Percentiles rank a stretch among this genome's conserved stretches.
These are phyloP conservation scores for Punctoribates punctum DNA, from an alignment of 2,888 invertebrate species.

Conservation along the genomic window DNA sequence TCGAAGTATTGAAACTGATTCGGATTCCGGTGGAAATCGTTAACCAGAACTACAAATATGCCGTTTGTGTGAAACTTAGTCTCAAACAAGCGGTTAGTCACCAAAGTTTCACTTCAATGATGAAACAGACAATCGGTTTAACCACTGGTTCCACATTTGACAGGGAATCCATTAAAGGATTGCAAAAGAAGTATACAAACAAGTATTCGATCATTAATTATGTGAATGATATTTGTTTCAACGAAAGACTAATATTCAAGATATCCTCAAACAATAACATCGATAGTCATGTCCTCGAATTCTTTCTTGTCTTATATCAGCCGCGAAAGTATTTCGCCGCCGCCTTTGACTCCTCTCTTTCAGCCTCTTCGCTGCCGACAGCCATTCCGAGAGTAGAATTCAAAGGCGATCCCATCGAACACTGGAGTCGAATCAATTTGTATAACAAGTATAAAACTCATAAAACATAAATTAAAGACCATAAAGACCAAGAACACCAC, in stretches of 20 bases:
- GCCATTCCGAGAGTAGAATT: slow-evolving; percentile 1
- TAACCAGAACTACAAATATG: slow-evolving; percentile 1
- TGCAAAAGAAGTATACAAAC: background rate
- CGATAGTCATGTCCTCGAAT: slow-evolving; percentile 8
- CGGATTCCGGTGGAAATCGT: background rate
- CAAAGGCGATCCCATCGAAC: slow-evolving; percentile 30
- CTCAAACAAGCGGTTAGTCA: background rate
- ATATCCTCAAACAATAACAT: slow-evolving; percentile 13
- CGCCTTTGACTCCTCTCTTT: background rate
- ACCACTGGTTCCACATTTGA: background rate
- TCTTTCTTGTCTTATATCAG: background rate
- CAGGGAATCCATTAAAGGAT: background rate
- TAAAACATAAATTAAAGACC: too few species aligned
- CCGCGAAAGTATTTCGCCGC: background rate
- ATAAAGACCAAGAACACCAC: too few species aligned
- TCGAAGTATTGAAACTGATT: slow-evolving; percentile 26
- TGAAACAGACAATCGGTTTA: background rate
- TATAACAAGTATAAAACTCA: too few species aligned
- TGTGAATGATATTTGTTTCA: background rate
- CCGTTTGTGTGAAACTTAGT: background rate
- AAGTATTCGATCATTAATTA: background rate
- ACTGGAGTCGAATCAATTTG: background rate
- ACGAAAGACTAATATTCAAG: slow-evolving; percentile 28
- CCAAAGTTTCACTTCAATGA: background rate
- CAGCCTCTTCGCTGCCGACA: background rate